A percentile compares a stretch with the other conserved stretches of the same genome.
Conservation (phyloP, 2,797 vertebrate species). For the Buceros bicornis region DNA sequence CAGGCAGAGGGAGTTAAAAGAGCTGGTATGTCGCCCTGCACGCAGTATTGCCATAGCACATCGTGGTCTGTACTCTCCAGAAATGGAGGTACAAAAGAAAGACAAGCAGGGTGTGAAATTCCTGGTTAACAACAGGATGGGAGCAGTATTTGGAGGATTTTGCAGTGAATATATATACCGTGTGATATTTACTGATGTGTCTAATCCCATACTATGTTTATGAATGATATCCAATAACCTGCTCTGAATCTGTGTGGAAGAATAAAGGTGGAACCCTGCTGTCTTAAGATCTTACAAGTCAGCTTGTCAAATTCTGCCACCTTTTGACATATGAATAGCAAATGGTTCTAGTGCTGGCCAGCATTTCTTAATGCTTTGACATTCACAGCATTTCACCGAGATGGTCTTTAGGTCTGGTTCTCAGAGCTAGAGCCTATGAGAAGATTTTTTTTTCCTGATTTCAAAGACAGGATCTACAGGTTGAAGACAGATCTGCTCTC, state of each 20-base stretch:
- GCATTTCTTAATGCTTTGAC: conserved; percentile 20
- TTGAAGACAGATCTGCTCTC: neutral
- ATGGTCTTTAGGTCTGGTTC: neutral
- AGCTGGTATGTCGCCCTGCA: conserved; percentile 89
- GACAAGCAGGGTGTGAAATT: conserved; percentile 67
- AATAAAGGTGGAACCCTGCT: conserved; percentile 48
- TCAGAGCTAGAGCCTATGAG: neutral
- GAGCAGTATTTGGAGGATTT: conserved; percentile 35
- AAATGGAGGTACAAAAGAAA: conserved; percentile 2
- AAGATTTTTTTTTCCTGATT: neutral
- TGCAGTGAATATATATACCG: neutral
- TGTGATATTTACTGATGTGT: conserved; percentile 11
- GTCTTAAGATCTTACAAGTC: conserved; percentile 24
- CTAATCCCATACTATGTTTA: conserved; percentile 52
- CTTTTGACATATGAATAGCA: conserved; percentile 61
- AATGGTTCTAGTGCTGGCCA: conserved; percentile 28
- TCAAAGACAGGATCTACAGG: neutral
- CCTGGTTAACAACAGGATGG: conserved; percentile 61
- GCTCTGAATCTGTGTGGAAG: conserved; percentile 2
- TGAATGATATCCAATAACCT: conserved; percentile 42
- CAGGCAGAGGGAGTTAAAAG: conserved; percentile 96
- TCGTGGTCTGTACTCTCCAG: conserved; percentile 28
- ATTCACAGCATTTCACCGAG: neutral
- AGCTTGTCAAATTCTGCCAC: conserved; percentile 71
- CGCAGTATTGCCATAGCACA: neutral